phyloP scores from a whole-genome alignment of 2,888 invertebrate genomes.

The Catocala fraxini region DNA sequence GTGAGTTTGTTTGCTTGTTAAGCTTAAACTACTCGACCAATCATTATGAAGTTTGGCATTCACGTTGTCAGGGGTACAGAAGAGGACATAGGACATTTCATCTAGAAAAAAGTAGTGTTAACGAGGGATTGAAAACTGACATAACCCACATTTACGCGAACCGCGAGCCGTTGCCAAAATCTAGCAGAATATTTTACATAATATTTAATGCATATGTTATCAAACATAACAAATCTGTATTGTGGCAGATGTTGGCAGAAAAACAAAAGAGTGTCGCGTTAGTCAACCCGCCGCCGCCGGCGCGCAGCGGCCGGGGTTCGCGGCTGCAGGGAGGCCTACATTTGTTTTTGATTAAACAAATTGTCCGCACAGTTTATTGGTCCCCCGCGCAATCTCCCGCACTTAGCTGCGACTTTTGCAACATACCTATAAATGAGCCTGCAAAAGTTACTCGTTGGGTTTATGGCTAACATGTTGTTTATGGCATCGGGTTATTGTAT shows the following conservation, averaged over 20 bases:
- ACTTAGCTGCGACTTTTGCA: slow-evolving; percentile 63
- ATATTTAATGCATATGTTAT: slow-evolving; percentile 51
- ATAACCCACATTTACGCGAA: too few relatives aligned
- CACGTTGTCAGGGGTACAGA: too few relatives aligned
- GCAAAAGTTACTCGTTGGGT: slow-evolving; percentile 24
- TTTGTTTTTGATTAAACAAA: slow-evolving; percentile 88
- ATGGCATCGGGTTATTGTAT: slow-evolving; percentile 22
- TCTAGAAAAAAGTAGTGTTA: too few relatives aligned
- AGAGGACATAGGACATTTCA: too few relatives aligned
- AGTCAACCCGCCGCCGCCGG: slow-evolving; percentile 48
- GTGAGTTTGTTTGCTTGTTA: too few relatives aligned
- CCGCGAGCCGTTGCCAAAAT: too few relatives aligned
- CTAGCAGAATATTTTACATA: too few relatives aligned
- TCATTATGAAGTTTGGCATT: too few relatives aligned
- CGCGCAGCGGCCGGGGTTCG: slow-evolving; percentile 34
- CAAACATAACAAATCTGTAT: slow-evolving; percentile 69
- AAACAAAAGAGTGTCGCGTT: slow-evolving; percentile 70
- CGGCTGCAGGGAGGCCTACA: slow-evolving; percentile 64
- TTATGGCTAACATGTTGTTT: slow-evolving; percentile 27
- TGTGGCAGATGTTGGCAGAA: slow-evolving; percentile 64
- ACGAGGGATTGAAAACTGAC: too few relatives aligned
- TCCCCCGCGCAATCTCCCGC: slow-evolving; percentile 69
- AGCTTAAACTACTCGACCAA: too few relatives aligned
- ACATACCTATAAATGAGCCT: slow-evolving; percentile 24
- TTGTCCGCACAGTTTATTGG: slow-evolving; percentile 83